Conservation (phyloP, 2,888 invertebrate species). For the Mythimna pallens region DNA sequence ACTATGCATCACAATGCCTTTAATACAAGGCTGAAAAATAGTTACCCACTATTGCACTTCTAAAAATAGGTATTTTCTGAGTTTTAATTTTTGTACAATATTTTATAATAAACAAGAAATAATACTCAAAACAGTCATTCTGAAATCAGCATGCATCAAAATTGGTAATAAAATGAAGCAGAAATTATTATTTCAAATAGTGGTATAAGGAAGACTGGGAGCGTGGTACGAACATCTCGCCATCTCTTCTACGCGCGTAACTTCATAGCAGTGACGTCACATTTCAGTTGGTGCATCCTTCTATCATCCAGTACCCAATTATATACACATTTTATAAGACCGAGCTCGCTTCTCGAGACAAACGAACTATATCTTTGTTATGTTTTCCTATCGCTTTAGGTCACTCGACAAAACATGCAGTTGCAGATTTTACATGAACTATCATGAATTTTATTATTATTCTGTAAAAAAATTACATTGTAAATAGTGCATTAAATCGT, state of each 20-base stretch:
- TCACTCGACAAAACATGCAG: constrained; percentile 34
- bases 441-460: constrained; percentile 37
- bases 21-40: neutral
- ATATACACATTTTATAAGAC: neutral
- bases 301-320: neutral
- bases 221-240: no score
- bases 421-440: constrained; percentile 46
- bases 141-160: no score
- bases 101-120: no score
- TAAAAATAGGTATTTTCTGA: neutral
- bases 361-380: constrained; percentile 24
- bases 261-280: no score
- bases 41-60: neutral
- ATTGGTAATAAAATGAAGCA: no score
- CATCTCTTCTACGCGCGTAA: no score
- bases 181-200: no score
- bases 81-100: no score
- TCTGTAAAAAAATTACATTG: constrained; percentile 55
- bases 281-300: no score
- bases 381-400: constrained; percentile 45
- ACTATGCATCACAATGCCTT: neutral
- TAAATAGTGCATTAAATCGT: constrained; percentile 59
- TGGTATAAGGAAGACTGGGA: no score
- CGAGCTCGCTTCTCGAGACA: neutral
- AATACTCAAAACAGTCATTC: no score